phyloP scores from a whole-genome alignment of 2,888 invertebrate species.

The Eupithecia exiguata region DNA sequence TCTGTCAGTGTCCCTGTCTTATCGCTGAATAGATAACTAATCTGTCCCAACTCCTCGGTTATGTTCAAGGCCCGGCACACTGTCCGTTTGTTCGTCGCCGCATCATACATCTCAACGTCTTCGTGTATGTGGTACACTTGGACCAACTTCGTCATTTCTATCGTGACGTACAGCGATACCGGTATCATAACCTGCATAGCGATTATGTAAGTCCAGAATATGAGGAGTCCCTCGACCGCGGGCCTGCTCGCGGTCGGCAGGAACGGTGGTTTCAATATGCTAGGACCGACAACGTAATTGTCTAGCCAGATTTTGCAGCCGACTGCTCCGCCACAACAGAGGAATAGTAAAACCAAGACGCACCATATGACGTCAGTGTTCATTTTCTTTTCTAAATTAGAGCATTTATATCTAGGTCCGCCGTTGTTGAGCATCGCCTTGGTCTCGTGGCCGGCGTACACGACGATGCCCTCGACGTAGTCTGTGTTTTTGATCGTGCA shows the following conservation, averaged over 20 bases:
- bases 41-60: slow-evolving; percentile 98
- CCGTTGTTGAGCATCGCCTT: slow-evolving; percentile 99
- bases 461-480: slow-evolving; percentile 97
- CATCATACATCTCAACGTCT: slow-evolving; percentile 94
- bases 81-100: slow-evolving; percentile 88
- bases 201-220: slow-evolving; percentile 98
- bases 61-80: slow-evolving; percentile 97
- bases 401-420: slow-evolving; percentile 96
- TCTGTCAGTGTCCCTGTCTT: slow-evolving; percentile 99
- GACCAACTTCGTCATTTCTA: slow-evolving; percentile 97
- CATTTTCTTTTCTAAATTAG: slow-evolving; percentile 95
- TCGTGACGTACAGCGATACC: slow-evolving; percentile 96
- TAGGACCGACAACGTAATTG: slow-evolving; percentile 71
- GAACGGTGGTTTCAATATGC: slow-evolving; percentile 85
- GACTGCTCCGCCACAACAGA: slow-evolving; percentile 95
- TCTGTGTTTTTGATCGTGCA: slow-evolving; percentile 98
- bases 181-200: slow-evolving; percentile 99
- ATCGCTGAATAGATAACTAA: slow-evolving; percentile 95
- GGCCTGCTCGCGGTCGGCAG: slow-evolving; percentile 85
- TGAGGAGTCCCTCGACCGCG: slow-evolving; percentile 90
- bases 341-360: slow-evolving; percentile 93
- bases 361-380: slow-evolving; percentile 99
- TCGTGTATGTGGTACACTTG: slow-evolving; percentile 98
- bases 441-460: slow-evolving; percentile 98
- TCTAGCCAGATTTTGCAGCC: slow-evolving; percentile 95